Evolutionary conservation across 2,888 invertebrate species (phyloP).

Genomic region (Chrysolina americana): DNA sequence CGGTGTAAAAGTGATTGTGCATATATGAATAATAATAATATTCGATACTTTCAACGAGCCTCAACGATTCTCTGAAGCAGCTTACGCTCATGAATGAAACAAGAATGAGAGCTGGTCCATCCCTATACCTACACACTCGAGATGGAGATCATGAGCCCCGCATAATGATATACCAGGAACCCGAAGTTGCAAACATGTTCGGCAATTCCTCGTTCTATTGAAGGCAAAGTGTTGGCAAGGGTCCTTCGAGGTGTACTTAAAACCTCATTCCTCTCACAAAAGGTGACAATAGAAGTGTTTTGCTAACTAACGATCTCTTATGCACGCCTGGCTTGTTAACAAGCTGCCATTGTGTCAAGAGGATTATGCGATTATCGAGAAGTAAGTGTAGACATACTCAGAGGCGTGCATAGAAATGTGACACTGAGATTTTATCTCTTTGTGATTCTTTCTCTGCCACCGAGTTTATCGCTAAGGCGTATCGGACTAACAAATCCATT

Average conservation of each 20-base stretch:
- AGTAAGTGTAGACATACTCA: slow-evolving; percentile 42
- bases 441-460: not conserved
- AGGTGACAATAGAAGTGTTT: slow-evolving; percentile 70
- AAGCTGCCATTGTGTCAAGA: slow-evolving; percentile 64
- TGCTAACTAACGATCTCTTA: slow-evolving; percentile 70
- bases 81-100: not conserved
- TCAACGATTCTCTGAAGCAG: not conserved
- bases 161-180: slow-evolving; percentile 27
- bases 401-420: slow-evolving; percentile 21
- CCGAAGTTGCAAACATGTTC: slow-evolving; percentile 31
- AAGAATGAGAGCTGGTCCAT: not conserved
- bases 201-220: slow-evolving; percentile 36
- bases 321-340: slow-evolving; percentile 67
- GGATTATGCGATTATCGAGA: slow-evolving; percentile 65
- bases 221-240: slow-evolving; percentile 55
- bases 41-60: not conserved
- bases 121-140: slow-evolving; percentile 5
- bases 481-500: too few relatives aligned
- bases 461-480: too few relatives aligned
- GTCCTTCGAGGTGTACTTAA: slow-evolving; percentile 64
- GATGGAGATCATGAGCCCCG: slow-evolving; percentile 1
- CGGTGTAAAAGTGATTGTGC: not conserved
- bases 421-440: not conserved
- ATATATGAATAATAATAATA: not conserved
- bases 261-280: slow-evolving; percentile 66